phyloP scores from a whole-genome alignment of 2,113 vertebrate species.

The Otolemur garnettii region DNA sequence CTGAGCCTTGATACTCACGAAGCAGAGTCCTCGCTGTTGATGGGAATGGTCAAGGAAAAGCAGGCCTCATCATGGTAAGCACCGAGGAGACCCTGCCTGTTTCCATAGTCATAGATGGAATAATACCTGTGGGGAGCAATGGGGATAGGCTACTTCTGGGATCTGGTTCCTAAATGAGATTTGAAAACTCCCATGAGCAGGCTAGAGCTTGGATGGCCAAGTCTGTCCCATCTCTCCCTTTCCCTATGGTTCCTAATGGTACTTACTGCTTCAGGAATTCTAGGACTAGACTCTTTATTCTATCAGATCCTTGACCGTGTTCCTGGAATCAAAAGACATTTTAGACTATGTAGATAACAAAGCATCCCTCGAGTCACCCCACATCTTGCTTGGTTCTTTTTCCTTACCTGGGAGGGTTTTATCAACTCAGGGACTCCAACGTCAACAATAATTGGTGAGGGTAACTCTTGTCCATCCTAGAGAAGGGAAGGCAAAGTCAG shows the following conservation, averaged over 20 bases:
- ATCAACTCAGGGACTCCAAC: slow-evolving; percentile 84
- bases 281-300: slow-evolving; percentile 88
- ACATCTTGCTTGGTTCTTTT: background rate
- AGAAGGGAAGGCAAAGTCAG: background rate
- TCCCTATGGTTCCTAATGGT: background rate
- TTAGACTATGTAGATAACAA: background rate
- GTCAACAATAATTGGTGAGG: slow-evolving; percentile 86
- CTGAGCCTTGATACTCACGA: slow-evolving; percentile 78
- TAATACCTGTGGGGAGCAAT: slow-evolving; percentile 88
- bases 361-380: background rate
- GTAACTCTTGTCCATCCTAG: slow-evolving; percentile 92
- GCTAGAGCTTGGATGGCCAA: background rate
- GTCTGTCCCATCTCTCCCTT: slow-evolving; percentile 28
- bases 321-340: slow-evolving; percentile 84
- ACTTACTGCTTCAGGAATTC: slow-evolving; percentile 90
- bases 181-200: background rate
- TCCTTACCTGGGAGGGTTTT: slow-evolving; percentile 88
- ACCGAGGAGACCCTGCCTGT: slow-evolving; percentile 89
- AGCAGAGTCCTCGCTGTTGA: slow-evolving; percentile 83
- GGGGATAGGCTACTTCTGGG: background rate
- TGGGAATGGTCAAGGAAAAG: slow-evolving; percentile 90
- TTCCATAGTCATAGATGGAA: slow-evolving; percentile 90
- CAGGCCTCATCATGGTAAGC: slow-evolving; percentile 93
- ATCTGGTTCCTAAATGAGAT: background rate
- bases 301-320: slow-evolving; percentile 87